phyloP scores from a whole-genome alignment of 2,113 vertebrate species.

The Sceloporus tristichus region DNA sequence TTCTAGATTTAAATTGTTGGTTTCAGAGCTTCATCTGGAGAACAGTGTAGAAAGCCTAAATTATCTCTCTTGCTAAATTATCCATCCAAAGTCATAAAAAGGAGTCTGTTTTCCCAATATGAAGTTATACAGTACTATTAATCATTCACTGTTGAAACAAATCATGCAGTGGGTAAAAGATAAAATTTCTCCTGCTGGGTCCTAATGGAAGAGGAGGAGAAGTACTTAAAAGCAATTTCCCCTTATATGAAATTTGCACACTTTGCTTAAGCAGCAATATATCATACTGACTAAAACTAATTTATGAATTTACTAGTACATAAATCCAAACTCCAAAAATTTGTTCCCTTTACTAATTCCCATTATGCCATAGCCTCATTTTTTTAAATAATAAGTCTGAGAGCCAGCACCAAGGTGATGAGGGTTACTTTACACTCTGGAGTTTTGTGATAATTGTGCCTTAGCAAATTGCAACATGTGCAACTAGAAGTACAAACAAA shows the following conservation, averaged over 20 bases:
- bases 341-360: slow-evolving; percentile 22
- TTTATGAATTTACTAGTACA: background rate
- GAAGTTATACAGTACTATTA: slow-evolving; percentile 58
- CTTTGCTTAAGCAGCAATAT: slow-evolving; percentile 40
- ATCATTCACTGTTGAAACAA: slow-evolving; percentile 64
- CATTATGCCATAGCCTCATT: slow-evolving; percentile 34
- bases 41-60: background rate
- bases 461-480: background rate
- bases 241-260: slow-evolving; percentile 32
- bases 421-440: too few relatives aligned
- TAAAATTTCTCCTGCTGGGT: slow-evolving; percentile 56
- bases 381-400: slow-evolving; percentile 2
- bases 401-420: too few relatives aligned
- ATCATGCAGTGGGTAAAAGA: slow-evolving; percentile 64
- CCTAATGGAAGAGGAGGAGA: slow-evolving; percentile 56
- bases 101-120: slow-evolving; percentile 44
- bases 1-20: slow-evolving; percentile 40
- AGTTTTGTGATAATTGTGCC: too few relatives aligned
- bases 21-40: slow-evolving; percentile 42
- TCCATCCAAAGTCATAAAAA: slow-evolving; percentile 49
- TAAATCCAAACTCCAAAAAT: slow-evolving; percentile 22
- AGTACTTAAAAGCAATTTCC: slow-evolving; percentile 58
- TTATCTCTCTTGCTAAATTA: slow-evolving; percentile 50
- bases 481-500: background rate
- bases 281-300: slow-evolving; percentile 49